phyloP scores from a whole-genome alignment of 30 jellyfish, hydroid and myxozoan genomes.

The Haliclystus octoradiatus region DNA sequence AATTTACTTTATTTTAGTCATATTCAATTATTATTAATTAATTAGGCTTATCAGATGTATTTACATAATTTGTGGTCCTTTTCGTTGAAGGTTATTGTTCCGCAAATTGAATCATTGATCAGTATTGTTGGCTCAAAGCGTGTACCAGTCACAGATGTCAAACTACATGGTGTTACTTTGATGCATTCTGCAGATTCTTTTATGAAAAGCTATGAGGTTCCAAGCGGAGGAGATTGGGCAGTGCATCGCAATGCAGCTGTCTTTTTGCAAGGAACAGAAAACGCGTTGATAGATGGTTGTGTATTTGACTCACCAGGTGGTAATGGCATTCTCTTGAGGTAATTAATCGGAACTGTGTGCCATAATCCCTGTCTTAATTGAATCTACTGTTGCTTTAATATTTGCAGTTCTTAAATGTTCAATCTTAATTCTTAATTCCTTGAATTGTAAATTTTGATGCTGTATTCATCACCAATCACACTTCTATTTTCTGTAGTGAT shows the following conservation, averaged over 20 bases:
- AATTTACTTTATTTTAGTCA: neutral
- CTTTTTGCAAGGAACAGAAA: conserved; percentile 50
- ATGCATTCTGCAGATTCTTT: conserved; percentile 54
- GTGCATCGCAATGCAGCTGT: conserved; percentile 74
- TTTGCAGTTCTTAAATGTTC: neutral
- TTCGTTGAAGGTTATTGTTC: conserved; percentile 54
- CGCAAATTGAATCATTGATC: conserved; percentile 43
- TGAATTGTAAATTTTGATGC: too few species aligned
- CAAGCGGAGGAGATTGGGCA: conserved; percentile 99
- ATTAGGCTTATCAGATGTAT: too few species aligned
- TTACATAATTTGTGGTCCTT: too few species aligned
- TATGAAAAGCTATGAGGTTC: conserved; percentile 65
- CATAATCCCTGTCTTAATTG: neutral
- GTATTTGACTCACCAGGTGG: conserved; percentile 83
- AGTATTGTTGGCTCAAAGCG: conserved; percentile 53
- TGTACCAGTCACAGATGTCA: conserved; percentile 37
- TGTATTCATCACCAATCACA: too few species aligned
- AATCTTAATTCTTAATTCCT: neutral
- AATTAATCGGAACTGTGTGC: neutral
- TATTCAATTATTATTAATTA: too few species aligned
- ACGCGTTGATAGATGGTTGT: conserved; percentile 41
- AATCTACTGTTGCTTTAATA: neutral
- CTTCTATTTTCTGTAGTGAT: conserved; percentile 2
- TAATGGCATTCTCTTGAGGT: conserved; percentile 78
- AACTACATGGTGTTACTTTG: conserved; percentile 47